Base-by-base conservation (phyloP, 1,140 invertebrate species). In the Harpegnathos saltator region DNA sequence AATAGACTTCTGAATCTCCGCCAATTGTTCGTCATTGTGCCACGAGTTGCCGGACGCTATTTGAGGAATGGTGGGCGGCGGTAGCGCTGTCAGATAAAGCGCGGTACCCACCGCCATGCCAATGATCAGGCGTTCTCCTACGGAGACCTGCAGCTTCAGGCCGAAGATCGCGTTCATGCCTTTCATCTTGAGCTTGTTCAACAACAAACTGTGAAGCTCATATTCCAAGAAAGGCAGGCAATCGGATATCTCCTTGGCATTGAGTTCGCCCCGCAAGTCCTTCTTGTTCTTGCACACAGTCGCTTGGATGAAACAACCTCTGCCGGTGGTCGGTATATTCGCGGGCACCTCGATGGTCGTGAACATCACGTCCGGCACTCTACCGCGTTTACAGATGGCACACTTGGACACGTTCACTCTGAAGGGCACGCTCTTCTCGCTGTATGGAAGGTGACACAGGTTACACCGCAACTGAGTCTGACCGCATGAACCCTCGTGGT, bases 131-230 rank as follows among this genome's bases (percentile, higher is more conserved):
- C 97, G 96, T 90, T 99, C 98, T 1, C 98, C 98, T 65, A 99
- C 96, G 0, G 97, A 96, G 29, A 99, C 96, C 91, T 98, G 97
- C 1, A 97, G 95, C 91, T 96, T 96, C 0, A 99, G 92, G 1
- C 97, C 97, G 93, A 98, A 98, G 22, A 98, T 95, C n/a, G 97
- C 96, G 94, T 99, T 99, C 97, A 99, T 98, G 17, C 98, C 98
- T 91, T 98, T 98, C 82, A 98, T 97, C 92, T 97, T 97, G 0
- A 99, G 94, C 93, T 99, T 99, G 90, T 98, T 98, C 1, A 99
- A 95, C 14, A 99, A 94, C 89, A 99, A 96, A 84, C 98, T 96
- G 92, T 99, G 98, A 33, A 99, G 94, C 92, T 99, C 99, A 93
- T 99, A 99, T 93, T 99, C 98, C 59, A 99, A 92, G 94, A 99